A percentile compares a stretch with the other conserved stretches of the same genome.
Evolutionary conservation across 2,888 invertebrate genomes (phyloP).

Genomic region (Drosophila robusta): DNA sequence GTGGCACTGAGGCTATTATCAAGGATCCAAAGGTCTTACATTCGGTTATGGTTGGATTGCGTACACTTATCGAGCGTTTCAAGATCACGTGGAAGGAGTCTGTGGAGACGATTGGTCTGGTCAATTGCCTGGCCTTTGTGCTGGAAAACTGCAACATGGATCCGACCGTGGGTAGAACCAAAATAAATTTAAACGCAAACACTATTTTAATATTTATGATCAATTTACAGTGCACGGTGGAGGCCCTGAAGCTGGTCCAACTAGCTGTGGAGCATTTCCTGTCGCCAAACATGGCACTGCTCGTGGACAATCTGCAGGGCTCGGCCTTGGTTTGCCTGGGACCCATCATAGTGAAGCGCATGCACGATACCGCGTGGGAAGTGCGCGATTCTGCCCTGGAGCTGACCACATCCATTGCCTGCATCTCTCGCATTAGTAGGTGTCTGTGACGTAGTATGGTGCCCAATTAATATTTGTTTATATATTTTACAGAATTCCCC

Average conservation of each 20-base stretch:
- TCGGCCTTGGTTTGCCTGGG: conserved; percentile 89
- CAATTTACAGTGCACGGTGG: conserved; percentile 88
- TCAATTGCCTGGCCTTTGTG: conserved; percentile 86
- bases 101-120: conserved; percentile 90
- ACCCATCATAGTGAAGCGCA: conserved; percentile 88
- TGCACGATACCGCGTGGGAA: conserved; percentile 92
- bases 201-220: neutral
- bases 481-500: conserved; percentile 88
- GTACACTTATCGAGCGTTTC: conserved; percentile 88
- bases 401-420: conserved; percentile 89
- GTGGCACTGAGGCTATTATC: conserved; percentile 83
- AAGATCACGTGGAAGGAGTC: conserved; percentile 92
- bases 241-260: conserved; percentile 89
- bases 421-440: conserved; percentile 90
- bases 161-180: conserved; percentile 84
- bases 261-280: conserved; percentile 90
- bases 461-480: neutral
- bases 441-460: neutral
- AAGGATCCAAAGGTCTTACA: conserved; percentile 87
- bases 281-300: conserved; percentile 90
- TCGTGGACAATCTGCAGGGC: conserved; percentile 89
- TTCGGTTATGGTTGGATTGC: conserved; percentile 88
- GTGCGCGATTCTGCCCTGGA: conserved; percentile 92
- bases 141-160: conserved; percentile 86
- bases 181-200: neutral